These are phyloP conservation scores for Iphiclides podalirius DNA, from an alignment of 2,888 invertebrate genomes.

Conservation along the genomic window DNA sequence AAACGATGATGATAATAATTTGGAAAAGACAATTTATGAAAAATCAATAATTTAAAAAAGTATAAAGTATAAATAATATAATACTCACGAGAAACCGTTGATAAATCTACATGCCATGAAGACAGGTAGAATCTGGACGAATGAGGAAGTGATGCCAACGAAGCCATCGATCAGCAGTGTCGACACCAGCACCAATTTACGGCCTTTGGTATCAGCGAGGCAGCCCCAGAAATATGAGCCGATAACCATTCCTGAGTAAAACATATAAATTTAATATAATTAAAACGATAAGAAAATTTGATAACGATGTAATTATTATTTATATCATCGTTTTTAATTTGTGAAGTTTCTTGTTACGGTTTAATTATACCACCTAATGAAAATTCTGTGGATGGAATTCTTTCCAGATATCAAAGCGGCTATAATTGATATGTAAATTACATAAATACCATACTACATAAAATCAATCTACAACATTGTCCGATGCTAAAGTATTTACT, in stretches of 20 bases:
- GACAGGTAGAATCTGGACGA: constrained; percentile 85
- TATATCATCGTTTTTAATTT: no score
- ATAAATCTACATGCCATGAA: constrained; percentile 87
- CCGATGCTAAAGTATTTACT: not conserved
- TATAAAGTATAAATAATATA: not conserved
- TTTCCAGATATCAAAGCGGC: constrained; percentile 13
- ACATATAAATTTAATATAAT: no score
- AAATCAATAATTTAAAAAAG: not conserved
- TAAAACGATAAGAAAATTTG: no score
- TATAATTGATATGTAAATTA: constrained; percentile 8
- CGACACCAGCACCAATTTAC: constrained; percentile 86
- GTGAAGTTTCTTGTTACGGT: no score
- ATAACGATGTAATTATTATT: no score
- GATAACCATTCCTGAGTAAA: constrained; percentile 85
- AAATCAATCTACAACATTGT: constrained; percentile 3
- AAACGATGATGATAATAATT: no score
- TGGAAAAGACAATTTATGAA: no score
- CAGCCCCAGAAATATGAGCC: constrained; percentile 93
- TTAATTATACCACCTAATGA: no score
- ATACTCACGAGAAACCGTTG: constrained; percentile 89
- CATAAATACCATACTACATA: constrained; percentile 4
- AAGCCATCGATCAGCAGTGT: constrained; percentile 87
- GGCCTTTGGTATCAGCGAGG: constrained; percentile 90
- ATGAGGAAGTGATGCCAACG: constrained; percentile 85
- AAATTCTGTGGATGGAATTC: constrained; percentile 9